These are phyloP conservation scores for Ceratoteleas bidentatus DNA, from an alignment of 1,140 invertebrate species.

Conservation along the genomic window DNA sequence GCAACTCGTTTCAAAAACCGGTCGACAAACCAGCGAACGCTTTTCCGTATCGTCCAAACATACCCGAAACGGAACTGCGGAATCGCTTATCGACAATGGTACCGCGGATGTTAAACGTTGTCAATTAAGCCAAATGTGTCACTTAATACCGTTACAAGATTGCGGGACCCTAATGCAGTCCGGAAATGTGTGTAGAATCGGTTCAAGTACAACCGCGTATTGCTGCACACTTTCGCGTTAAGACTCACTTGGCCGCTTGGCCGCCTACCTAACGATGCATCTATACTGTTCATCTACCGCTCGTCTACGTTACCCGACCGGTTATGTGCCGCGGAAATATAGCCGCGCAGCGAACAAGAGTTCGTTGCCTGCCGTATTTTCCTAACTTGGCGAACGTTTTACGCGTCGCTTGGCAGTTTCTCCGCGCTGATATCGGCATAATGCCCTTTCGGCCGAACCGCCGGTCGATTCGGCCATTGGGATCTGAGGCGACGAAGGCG, in stretches of 20 bases:
- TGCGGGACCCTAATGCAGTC: slow-evolving; percentile 53
- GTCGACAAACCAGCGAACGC: too few species aligned
- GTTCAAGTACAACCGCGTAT: slow-evolving; percentile 60
- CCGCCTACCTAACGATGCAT: slow-evolving; percentile 58
- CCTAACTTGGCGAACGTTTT: slow-evolving; percentile 61
- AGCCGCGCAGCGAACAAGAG: slow-evolving; percentile 61
- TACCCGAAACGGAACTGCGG: slow-evolving; percentile 18
- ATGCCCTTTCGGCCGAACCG: slow-evolving; percentile 24
- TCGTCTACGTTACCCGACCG: slow-evolving; percentile 64
- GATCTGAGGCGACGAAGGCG: too few species aligned
- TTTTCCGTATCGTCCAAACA: too few species aligned
- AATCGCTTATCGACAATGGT: slow-evolving; percentile 28
- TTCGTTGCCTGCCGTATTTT: slow-evolving; percentile 67
- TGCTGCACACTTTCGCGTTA: slow-evolving; percentile 60
- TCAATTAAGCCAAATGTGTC: slow-evolving; percentile 54
- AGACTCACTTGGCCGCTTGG: slow-evolving; percentile 63
- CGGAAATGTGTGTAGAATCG: slow-evolving; percentile 60
- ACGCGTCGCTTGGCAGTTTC: slow-evolving; percentile 65
- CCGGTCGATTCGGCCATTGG: too few species aligned
- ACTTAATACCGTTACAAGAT: slow-evolving; percentile 56
- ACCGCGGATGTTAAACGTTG: slow-evolving; percentile 22
- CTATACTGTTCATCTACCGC: slow-evolving; percentile 57
- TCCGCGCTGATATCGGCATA: slow-evolving; percentile 38
- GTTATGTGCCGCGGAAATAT: slow-evolving; percentile 67
- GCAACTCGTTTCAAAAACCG: too few species aligned